These are phyloP conservation scores for Trachymyrmex cornetzi DNA, from an alignment of 1,140 invertebrate species.

Conservation along the genomic window DNA sequence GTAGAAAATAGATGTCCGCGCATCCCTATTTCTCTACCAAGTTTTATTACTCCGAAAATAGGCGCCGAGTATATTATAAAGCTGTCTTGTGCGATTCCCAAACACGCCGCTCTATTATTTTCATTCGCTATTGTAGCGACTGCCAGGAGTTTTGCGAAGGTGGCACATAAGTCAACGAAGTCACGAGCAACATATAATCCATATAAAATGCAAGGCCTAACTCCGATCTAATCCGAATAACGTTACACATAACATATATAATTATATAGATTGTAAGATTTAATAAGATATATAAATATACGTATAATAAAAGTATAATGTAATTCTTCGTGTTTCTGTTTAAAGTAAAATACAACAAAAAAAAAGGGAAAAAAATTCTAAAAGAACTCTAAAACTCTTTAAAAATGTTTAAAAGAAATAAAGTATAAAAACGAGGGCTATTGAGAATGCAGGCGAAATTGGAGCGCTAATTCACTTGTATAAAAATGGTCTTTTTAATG, in stretches of 20 bases:
- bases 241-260: neutral
- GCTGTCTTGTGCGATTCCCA: conserved; percentile 40
- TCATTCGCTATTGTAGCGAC: conserved; percentile 39
- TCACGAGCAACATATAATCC: conserved; percentile 19
- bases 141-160: conserved; percentile 1
- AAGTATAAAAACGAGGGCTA: too few relatives aligned
- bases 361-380: too few relatives aligned
- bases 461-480: too few relatives aligned
- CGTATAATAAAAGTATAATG: neutral
- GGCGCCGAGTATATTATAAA: conserved; percentile 5
- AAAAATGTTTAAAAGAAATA: too few relatives aligned
- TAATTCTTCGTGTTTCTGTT: neutral
- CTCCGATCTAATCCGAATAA: neutral
- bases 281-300: neutral
- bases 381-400: too few relatives aligned
- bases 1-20: conserved; percentile 47
- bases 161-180: conserved; percentile 24
- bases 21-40: conserved; percentile 30
- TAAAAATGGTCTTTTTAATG: too few relatives aligned
- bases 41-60: conserved; percentile 52
- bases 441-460: too few relatives aligned
- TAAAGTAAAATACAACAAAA: neutral
- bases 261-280: neutral
- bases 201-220: conserved; percentile 1
- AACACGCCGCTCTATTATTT: conserved; percentile 41